phyloP scores from a whole-genome alignment of 2,113 vertebrate genomes.

The Dunckerocampus dactyliophorus region DNA sequence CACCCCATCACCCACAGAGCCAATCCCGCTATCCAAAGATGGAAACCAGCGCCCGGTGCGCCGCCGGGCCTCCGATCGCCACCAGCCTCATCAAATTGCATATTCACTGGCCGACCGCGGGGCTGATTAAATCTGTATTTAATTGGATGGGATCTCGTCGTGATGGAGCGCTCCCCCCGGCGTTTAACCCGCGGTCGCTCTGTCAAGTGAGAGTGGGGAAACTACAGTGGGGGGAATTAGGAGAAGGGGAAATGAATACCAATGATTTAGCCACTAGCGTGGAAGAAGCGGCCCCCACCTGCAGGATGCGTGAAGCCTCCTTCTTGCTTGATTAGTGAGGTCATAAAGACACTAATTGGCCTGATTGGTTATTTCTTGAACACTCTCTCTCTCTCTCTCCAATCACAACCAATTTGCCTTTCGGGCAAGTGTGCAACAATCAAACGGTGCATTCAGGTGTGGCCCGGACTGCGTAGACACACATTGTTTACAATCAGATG shows the following conservation, averaged over 20 bases:
- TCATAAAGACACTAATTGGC: slow-evolving; percentile 28
- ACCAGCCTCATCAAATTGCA: slow-evolving; percentile 54
- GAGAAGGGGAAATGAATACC: slow-evolving; percentile 67
- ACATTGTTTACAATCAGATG: neutral
- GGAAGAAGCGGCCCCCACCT: slow-evolving; percentile 60
- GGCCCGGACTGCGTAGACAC: neutral
- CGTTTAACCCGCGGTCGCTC: slow-evolving; percentile 71
- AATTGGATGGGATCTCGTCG: slow-evolving; percentile 77
- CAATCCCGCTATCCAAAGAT: slow-evolving; percentile 20
- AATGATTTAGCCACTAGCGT: slow-evolving; percentile 65
- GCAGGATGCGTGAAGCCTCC: slow-evolving; percentile 27
- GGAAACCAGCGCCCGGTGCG: slow-evolving; percentile 16
- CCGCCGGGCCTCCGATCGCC: slow-evolving; percentile 38
- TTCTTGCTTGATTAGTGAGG: slow-evolving; percentile 43
- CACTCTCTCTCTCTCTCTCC: neutral
- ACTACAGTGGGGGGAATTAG: slow-evolving; percentile 62
- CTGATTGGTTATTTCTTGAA: slow-evolving; percentile 47
- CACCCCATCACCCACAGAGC: slow-evolving; percentile 14
- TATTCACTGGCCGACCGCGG: slow-evolving; percentile 57
- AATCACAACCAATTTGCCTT: slow-evolving; percentile 2
- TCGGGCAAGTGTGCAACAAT: neutral
- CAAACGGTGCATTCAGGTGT: neutral
- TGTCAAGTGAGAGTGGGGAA: slow-evolving; percentile 64
- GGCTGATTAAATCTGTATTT: slow-evolving; percentile 78
- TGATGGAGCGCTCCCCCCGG: slow-evolving; percentile 72